Percentiles rank a stretch among this genome's conserved stretches.
Conservation (phyloP, 2,888 invertebrate species). For the Mycalesis mineus region DNA sequence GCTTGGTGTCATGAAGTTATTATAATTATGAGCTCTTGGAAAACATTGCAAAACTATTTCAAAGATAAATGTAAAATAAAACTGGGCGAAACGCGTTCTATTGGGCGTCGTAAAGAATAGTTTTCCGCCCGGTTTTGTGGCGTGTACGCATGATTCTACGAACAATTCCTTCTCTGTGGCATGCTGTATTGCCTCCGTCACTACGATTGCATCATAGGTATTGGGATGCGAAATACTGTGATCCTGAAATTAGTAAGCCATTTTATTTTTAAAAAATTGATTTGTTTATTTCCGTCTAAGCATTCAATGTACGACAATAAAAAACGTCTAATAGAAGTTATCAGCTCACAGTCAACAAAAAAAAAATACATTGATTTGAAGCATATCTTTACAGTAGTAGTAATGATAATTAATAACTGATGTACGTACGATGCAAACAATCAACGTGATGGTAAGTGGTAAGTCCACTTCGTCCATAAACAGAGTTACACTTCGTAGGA, state of each 20-base stretch:
- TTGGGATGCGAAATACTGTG: slow-evolving; percentile 46
- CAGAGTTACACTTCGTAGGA: too few species aligned
- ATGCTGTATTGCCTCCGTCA: slow-evolving; percentile 95
- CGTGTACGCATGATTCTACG: slow-evolving; percentile 81
- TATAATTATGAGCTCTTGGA: slow-evolving; percentile 94
- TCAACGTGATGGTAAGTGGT: too few species aligned
- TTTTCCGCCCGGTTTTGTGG: slow-evolving; percentile 83
- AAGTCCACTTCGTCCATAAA: too few species aligned
- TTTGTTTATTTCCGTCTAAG: too few species aligned
- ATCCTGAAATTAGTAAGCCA: slow-evolving; percentile 69
- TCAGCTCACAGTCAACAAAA: too few species aligned
- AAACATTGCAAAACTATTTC: slow-evolving; percentile 86
- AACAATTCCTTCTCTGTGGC: slow-evolving; percentile 85
- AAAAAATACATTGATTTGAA: too few species aligned
- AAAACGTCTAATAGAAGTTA: too few species aligned
- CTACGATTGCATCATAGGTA: slow-evolving; percentile 88
- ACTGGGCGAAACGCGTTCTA: slow-evolving; percentile 80
- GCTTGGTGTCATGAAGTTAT: slow-evolving; percentile 89
- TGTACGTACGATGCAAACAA: too few species aligned
- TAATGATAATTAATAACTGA: too few species aligned
- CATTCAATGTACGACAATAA: too few species aligned
- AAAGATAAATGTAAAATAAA: slow-evolving; percentile 82
- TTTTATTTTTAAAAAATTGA: too few species aligned
- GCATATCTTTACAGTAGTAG: too few species aligned
- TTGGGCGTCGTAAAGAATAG: slow-evolving; percentile 84